phyloP scores from a whole-genome alignment of 2,113 vertebrate species.

The Gambusia holbrooki region DNA sequence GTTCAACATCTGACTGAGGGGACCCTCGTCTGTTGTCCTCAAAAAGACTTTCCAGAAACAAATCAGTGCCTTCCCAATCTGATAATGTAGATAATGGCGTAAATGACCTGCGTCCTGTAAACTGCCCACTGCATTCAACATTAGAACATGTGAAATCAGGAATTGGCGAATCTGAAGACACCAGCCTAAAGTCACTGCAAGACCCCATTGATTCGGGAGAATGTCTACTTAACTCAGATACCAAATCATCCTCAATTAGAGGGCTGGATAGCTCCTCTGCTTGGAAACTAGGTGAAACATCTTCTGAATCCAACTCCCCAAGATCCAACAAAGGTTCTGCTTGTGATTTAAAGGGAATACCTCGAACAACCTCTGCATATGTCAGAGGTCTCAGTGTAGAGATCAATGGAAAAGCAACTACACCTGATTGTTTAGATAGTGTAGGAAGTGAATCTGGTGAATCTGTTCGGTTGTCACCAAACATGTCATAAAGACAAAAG shows the following conservation, averaged over 20 bases:
- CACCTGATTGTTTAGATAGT: background rate
- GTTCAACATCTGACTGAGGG: too few species aligned
- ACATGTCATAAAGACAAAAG: too few species aligned
- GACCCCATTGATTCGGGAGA: constrained; percentile 33
- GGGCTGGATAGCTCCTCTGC: background rate
- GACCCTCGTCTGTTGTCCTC: constrained; percentile 1
- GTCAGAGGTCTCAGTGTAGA: background rate
- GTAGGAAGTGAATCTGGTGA: too few species aligned
- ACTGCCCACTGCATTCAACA: background rate
- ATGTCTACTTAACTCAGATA: background rate
- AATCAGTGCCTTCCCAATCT: constrained; percentile 23
- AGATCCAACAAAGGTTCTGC: accelerated
- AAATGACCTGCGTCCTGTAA: background rate
- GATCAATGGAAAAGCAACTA: background rate
- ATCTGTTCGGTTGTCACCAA: too few species aligned
- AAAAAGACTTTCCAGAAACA: constrained; percentile 24
- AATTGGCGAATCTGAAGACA: constrained; percentile 51
- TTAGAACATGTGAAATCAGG: constrained; percentile 20
- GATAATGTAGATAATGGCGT: constrained; percentile 32
- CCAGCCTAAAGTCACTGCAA: constrained; percentile 3
- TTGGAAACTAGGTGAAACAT: background rate
- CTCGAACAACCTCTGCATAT: constrained; percentile 34
- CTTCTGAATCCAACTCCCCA: background rate
- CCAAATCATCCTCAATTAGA: background rate
- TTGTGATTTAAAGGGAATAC: background rate